A percentile compares a stretch with the other conserved stretches of the same genome.
Evolutionary conservation across 2,888 invertebrate genomes (phyloP).

Genomic region (Thymelicus acteon): DNA sequence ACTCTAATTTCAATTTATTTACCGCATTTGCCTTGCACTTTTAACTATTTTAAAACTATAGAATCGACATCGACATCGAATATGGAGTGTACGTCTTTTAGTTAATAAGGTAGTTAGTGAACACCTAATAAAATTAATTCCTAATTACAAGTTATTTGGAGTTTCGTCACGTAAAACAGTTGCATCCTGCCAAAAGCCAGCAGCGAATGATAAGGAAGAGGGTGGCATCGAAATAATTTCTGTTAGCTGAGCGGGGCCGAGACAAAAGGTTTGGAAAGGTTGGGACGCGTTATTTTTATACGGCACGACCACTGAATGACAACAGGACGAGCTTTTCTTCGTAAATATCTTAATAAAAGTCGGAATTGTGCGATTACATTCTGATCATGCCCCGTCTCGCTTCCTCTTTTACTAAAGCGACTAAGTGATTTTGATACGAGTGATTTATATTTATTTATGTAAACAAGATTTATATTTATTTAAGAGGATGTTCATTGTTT

Average conservation of each 20-base stretch:
- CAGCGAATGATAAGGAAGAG: conserved; percentile 77
- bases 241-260: conserved; percentile 64
- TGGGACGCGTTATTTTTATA: conserved; percentile 81
- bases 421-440: conserved; percentile 63
- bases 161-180: conserved; percentile 76
- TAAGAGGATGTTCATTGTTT: conserved; percentile 63
- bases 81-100: background rate
- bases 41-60: too few relatives aligned
- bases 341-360: conserved; percentile 80
- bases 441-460: conserved; percentile 66
- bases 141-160: conserved; percentile 57
- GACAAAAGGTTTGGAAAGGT: conserved; percentile 70
- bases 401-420: conserved; percentile 70
- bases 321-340: conserved; percentile 69
- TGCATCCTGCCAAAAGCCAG: conserved; percentile 78
- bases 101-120: background rate
- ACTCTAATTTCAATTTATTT: too few relatives aligned
- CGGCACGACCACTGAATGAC: conserved; percentile 76
- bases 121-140: conserved; percentile 1
- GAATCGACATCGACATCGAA: too few relatives aligned
- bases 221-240: conserved; percentile 69
- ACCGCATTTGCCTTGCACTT: too few relatives aligned
- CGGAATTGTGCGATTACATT: conserved; percentile 76
- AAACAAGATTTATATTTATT: conserved; percentile 67
- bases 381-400: conserved; percentile 73